Evolutionary conservation across 2,888 invertebrate genomes (phyloP), one percentile per base, ranked within the genome.

Genomic region (Neoitamus cyanurus): DNA sequence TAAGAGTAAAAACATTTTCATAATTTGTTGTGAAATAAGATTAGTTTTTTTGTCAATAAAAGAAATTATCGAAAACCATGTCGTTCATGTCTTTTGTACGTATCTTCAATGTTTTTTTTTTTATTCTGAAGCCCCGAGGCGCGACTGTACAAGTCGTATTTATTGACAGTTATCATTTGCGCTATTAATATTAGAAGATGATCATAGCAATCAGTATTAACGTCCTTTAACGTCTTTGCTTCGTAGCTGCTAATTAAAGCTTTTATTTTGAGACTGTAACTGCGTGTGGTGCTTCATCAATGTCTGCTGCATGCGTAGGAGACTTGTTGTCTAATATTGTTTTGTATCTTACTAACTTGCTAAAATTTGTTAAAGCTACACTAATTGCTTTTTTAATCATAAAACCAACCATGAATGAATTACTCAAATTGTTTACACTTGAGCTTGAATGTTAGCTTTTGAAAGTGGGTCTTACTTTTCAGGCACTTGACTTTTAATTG

Each of bases 11-110:
- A 34, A 83, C 37, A 46, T 48, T 73, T 83, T 83, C 83, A 83
- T 73, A 31, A 70, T 83, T 73, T 83, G 58, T 83, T 83, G 83
- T 83, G 73, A 83, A 83, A 83, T 42, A 34, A 69, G 69, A 68
- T 82, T 37, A 82, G 28, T 69, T 82, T 58, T 34, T 58, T 82
- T 37, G 69, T 69, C 68, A 82, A 82, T 37, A 82, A 82, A 82
- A 36, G 13, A 73, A 58, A 48, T 73, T 48, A 73, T 48, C 48
- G 37, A 73, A 73, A 72, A 72, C 13, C 13, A 83, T 30, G 13
- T 36, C 37, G 28, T 78, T 42, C 36, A 7, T 42, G 77, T 34
- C 48, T 58, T 58, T 58, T 58, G 58, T 58, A 58, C 58, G 58
- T 58, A 5, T 58, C 15, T 37, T 34, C n/a, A 30, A 46, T 83